phyloP scores from a whole-genome alignment of 1,140 invertebrate genomes.

The Phortica variegata region DNA sequence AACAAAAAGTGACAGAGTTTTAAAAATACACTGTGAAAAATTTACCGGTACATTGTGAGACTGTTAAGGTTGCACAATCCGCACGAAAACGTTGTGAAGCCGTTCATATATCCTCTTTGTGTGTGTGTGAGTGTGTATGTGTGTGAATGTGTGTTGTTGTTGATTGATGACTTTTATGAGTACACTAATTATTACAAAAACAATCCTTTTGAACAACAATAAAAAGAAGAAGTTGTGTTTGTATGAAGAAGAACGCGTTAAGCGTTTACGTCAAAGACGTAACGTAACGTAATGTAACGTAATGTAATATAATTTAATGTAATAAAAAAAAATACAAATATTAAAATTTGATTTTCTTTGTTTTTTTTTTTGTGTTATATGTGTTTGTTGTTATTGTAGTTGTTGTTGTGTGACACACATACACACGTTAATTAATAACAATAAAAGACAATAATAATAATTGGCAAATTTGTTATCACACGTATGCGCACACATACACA shows the following conservation, averaged over 20 bases:
- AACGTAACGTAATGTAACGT: neutral
- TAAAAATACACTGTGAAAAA: slow-evolving; percentile 23
- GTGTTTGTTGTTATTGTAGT: neutral
- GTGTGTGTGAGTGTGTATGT: neutral
- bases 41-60: slow-evolving; percentile 52
- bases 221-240: neutral
- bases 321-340: neutral
- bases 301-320: neutral
- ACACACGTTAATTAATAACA: too few relatives aligned
- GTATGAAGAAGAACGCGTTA: neutral
- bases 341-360: neutral
- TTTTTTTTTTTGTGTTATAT: neutral
- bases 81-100: slow-evolving; percentile 51
- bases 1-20: slow-evolving; percentile 8
- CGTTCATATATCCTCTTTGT: slow-evolving; percentile 27
- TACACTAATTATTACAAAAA: slow-evolving; percentile 3
- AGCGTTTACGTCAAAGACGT: neutral
- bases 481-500: neutral
- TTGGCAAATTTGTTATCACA: neutral
- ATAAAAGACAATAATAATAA: neutral
- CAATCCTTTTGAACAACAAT: neutral
- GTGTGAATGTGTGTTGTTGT: neutral
- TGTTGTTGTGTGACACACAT: neutral
- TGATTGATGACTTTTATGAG: slow-evolving; percentile 18
- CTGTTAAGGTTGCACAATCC: slow-evolving; percentile 49